These are phyloP conservation scores for Digitonthophagus gazella DNA, from an alignment of 2,888 invertebrate species.

Conservation along the genomic window DNA sequence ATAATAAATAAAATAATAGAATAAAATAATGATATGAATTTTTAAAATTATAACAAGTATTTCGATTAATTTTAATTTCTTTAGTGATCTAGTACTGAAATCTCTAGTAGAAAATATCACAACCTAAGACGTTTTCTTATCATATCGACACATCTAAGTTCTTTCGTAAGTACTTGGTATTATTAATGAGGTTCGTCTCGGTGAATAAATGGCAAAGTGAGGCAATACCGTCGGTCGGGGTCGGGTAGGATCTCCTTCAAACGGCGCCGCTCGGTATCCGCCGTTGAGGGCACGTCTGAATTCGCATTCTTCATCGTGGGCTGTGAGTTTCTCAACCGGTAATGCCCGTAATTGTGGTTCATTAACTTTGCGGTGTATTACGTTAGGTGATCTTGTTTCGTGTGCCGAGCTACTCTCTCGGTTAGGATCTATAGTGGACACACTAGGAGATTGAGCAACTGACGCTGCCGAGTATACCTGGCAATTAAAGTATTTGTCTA, in stretches of 20 bases:
- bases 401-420: background rate
- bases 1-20: too few species aligned
- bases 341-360: constrained; percentile 11
- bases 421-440: background rate
- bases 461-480: background rate
- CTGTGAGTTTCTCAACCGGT: constrained; percentile 10
- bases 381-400: background rate
- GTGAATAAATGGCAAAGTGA: constrained; percentile 5
- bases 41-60: too few species aligned
- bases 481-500: constrained; percentile 16
- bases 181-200: constrained; percentile 7
- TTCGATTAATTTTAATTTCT: too few species aligned
- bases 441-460: background rate
- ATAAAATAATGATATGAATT: too few species aligned
- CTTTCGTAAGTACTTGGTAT: constrained; percentile 3
- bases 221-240: background rate
- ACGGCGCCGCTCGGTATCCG: constrained; percentile 1
- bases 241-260: background rate
- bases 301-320: constrained; percentile 9
- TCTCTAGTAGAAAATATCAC: background rate
- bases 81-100: too few species aligned
- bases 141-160: constrained; percentile 4
- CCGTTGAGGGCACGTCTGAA: constrained; percentile 10
- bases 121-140: background rate
- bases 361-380: constrained; percentile 7